Base-by-base conservation (phyloP, 2,797 vertebrate species). In the Gallinago nigripennis region DNA sequence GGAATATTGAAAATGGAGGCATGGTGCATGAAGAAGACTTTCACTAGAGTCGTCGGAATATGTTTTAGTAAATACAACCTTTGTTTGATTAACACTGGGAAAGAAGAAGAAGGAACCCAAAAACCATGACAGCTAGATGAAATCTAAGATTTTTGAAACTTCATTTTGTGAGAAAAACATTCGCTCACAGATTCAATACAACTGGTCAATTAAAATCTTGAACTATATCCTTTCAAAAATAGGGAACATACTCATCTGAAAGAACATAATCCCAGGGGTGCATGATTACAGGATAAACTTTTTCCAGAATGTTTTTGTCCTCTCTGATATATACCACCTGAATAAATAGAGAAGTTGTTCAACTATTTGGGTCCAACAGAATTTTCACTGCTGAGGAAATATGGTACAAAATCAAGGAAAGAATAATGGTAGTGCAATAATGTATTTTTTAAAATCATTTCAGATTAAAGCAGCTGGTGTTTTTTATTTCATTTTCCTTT, bases 401-500 rank as follows among this genome's bases (percentile, higher is more conserved):
- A 82, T 2, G 11, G 24, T 23, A 56, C 16, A 65, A 86, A 85
- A 86, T 61, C 53, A 92, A 60, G 72, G 58, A 72, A 86, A 82
- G 27, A 61, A 48, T 66, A 65, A 82, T n/a, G 11, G 19, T 71
- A 16, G 5, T 65, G 41, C 46, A 28, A 58, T 65, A 71, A 37
- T 24, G 0, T 3, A 39, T 63, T 60, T 66, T 39, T 5, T 2
- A 58, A 63, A 87, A 86, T 25, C 4, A 64, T 94, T 96, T 91
- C 50, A 82, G n/a, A 76, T 66, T 2, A 91, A 81, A 84, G 25
- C 17, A 71, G 50, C 30, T 84, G 9, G 16, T 92, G 19, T 23
- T 92, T 97, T 95, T 94, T n/a, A 81, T 84, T 82, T 56, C 1
- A 24, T 94, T 93, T 95, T 78, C 41, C 23, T 77, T 72, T 83